Conservation (phyloP, 2,113 vertebrate species). For the Oreochromis niloticus region DNA sequence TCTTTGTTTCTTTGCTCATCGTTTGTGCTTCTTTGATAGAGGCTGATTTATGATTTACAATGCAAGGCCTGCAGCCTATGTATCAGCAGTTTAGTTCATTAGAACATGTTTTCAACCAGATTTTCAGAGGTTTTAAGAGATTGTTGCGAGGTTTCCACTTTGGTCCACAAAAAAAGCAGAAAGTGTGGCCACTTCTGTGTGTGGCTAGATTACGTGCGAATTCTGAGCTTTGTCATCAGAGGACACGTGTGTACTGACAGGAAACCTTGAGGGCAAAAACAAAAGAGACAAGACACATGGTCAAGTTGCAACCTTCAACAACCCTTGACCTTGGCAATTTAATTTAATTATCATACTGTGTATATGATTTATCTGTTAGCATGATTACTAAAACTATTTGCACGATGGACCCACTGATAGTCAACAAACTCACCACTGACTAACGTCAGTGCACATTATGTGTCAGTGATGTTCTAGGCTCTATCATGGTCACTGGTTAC, state of each 20-base stretch:
- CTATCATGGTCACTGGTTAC: not conserved
- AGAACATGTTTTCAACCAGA: not conserved
- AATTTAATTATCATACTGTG: not conserved
- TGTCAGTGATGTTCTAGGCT: not conserved
- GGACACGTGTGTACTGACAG: not conserved
- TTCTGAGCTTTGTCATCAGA: not conserved
- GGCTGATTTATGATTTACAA: not conserved
- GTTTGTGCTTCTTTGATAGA: not conserved
- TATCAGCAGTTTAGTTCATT: not conserved
- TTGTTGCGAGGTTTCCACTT: fast-evolving
- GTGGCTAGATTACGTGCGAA: not conserved
- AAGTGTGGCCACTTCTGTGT: no score
- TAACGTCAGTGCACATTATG: not conserved
- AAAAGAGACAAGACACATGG: not conserved
- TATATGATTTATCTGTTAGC: not conserved
- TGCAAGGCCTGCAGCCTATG: not conserved
- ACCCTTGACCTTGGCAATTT: not conserved
- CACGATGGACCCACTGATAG: not conserved
- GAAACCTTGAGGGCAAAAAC: not conserved
- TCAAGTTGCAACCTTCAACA: not conserved
- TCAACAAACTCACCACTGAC: not conserved
- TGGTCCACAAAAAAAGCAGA: not conserved
- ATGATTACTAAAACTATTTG: not conserved
- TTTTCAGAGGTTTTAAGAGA: not conserved
- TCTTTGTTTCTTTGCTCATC: not conserved